Evolutionary conservation across 2,888 invertebrate genomes (phyloP), one percentile per base, ranked within the genome.

Genomic region (Cantharis rufa): DNA sequence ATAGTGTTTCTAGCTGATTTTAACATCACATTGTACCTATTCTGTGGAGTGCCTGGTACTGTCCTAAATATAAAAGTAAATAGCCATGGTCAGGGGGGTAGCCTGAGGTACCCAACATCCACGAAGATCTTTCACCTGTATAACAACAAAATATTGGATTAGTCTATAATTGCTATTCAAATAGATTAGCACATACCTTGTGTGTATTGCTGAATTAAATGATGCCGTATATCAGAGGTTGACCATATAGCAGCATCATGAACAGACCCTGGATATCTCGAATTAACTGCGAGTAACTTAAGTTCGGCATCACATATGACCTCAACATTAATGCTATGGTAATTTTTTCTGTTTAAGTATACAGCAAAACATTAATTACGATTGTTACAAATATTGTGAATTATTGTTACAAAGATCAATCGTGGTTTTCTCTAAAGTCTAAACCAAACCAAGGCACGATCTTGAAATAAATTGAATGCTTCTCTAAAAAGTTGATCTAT

Each of bases 41-140:
- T 72, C 32, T 76, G 75, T 15, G 80, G 71, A 9, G 79, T 68
- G 18, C 69, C 79, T 63, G 69, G 66, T 21, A 16, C 16, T 24
- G 76, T 24, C 24, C 75, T 69, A 16, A 27, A 16, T 18, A 74
- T 70, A n/a, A 79, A 75, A 10, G 75, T 80, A 71, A 80, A 74
- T 27, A 79, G 24, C 77, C 76, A 80, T 61, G 80, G 75, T 78
- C 62, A 63, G 71, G 64, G 11, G 79, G 78, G 72, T 80, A 80
- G 10, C 78, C 79, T 63, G 74, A 69, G 32, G 79, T 79, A 15
- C 79, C 78, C 48, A 76, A 11, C 15, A 79, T 63, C 76, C 79
- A 79, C 15, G 32, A 32, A 62, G 64, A 18, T 15, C 68, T 28
- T 48, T 72, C 48, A 16, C 76, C 76, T 61, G 9, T 48, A 63